Evolutionary conservation across 2,888 invertebrate species (phyloP), one percentile per base, ranked within the genome.

Genomic region (Melipona beecheii): DNA sequence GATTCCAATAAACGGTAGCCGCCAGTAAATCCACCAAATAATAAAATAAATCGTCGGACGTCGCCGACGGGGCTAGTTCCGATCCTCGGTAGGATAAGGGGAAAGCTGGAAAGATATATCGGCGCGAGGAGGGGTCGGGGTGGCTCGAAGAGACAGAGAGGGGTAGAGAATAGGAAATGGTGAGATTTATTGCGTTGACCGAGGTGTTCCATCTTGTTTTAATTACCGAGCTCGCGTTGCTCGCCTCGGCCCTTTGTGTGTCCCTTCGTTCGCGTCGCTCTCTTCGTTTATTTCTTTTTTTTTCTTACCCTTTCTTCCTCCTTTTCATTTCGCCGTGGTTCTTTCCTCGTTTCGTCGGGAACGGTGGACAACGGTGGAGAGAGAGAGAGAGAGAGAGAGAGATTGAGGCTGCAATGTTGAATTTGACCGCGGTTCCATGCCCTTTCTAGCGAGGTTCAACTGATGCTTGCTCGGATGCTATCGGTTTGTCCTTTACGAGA

Each of bases 131-230:
- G 83, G 69, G 64, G 56, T 11, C 69, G 56, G 56, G 27, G 58
- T 56, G 19, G 60, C 58, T 49, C 24, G 73, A 58, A 71, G 66
- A 58, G 79, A 64, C 56, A 64, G 78, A 74, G 81, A 78, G 65
- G 84, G 79, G 70, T 65, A 58, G 85, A 81, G 84, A 87, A 83
- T 79, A 82, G 83, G 86, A 80, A 85, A 87, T 78, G 81, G 75
- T 69, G 73, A 92, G 91, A 93, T 92, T 92, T 92, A 92, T 90
- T 87, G 90, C 90, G 87, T 70, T 89, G 90, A 88, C 90, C 88
- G 86, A 89, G 88, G 90, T 90, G 88, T 90, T 89, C 85, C 88
- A 85, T 87, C 86, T 90, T 89, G 88, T 86, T 90, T 89, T 91
- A 91, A 92, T 92, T 92, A 91, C 88, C 88, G 74, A 88, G 88